phyloP scores from a whole-genome alignment of 2,888 invertebrate genomes.

The Cepaea hortensis region DNA sequence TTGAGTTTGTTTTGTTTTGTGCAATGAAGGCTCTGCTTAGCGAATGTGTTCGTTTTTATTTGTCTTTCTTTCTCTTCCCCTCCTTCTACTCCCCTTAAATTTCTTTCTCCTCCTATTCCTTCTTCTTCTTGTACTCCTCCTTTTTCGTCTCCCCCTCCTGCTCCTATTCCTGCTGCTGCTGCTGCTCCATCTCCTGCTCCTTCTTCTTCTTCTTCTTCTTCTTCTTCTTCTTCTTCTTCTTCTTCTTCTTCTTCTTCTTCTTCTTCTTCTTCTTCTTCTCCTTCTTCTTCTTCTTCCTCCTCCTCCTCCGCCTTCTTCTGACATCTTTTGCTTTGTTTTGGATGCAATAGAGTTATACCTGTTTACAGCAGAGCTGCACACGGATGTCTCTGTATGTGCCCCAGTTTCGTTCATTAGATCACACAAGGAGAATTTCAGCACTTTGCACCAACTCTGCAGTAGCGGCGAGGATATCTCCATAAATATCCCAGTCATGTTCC shows the following conservation, averaged over 20 bases:
- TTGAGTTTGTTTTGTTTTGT: too few relatives aligned
- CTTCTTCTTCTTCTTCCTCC: conserved; percentile 7
- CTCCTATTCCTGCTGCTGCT: not conserved
- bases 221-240: not conserved
- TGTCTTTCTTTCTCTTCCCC: not conserved
- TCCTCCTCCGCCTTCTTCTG: not conserved
- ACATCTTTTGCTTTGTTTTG: not conserved
- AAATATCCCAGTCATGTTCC: too few relatives aligned
- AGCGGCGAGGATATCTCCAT: too few relatives aligned
- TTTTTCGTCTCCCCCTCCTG: not conserved
- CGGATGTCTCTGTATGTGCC: too few relatives aligned
- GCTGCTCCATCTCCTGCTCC: not conserved
- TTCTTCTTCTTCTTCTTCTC: not conserved
- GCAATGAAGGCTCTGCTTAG: not conserved
- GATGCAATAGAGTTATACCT: too few relatives aligned
- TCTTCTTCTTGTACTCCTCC: not conserved
- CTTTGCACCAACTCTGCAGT: too few relatives aligned
- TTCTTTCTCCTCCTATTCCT: not conserved
- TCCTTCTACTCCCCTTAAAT: not conserved
- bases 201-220: not conserved
- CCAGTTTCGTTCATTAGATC: too few relatives aligned
- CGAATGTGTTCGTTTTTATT: not conserved
- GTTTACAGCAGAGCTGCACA: too few relatives aligned
- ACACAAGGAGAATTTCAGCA: too few relatives aligned
- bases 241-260: conserved; percentile 2